Evolutionary conservation across 1,140 invertebrate genomes (phyloP), one percentile per base, ranked within the genome.

Genomic region (Myzus persicae): DNA sequence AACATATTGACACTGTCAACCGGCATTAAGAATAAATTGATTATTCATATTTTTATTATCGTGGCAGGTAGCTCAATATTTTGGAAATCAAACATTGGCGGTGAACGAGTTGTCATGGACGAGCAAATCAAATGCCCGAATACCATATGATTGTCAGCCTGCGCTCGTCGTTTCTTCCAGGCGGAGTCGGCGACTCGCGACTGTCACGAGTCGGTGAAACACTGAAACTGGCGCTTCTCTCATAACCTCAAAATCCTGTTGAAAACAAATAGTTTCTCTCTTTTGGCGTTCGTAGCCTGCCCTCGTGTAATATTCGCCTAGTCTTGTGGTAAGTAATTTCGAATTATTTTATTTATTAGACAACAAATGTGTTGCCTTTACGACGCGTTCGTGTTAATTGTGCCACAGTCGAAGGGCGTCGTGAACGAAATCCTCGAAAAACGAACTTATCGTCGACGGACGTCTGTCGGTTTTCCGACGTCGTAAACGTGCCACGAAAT

Each of bases 191-290:
- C 22, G 48, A 51, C 48, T 51, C 48, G 9, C 88, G 46, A 38
- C 36, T 1, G 46, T 54, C 88, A 89, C 88, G 88, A 89, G 88
- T 89, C 88, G 88, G 88, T 89, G 24, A 38, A 48, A 48, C 46
- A 48, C 46, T 48, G 46, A 48, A 51, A 89, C 46, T 89, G 36
- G 46, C 38, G 51, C 9, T 76, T 5, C 22, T 24, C 40, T 51
- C 36, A n/a, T 93, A 93, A 93, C 91, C 91, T 93, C 24, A 84
- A 92, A 93, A 84, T 31, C 38, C 46, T 11, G 38, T 38, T n/a
- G 67, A 92, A 92, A 92, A 93, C 91, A 93, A 93, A 93, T 93
- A 93, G 22, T 84, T n/a, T 93, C 91, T 93, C 81, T 93, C 51
- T 93, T 84, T 93, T 54, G n/a, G 81, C 46, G 91, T 76, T 84